Base-by-base conservation (phyloP, 2,113 vertebrate genomes). In the Chlorodrepanis virens region DNA sequence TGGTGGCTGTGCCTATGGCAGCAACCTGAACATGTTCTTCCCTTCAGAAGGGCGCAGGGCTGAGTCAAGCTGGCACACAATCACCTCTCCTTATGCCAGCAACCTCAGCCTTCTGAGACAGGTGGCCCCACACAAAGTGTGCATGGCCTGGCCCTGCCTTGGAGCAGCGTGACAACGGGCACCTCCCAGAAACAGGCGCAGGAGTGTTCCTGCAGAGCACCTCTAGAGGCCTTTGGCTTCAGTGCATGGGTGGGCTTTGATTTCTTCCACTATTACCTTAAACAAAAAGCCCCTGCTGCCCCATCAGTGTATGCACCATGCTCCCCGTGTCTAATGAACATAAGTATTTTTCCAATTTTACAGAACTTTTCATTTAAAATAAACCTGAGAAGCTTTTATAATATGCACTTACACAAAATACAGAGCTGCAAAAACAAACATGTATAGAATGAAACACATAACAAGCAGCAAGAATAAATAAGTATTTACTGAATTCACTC, bases 101-200 rank as follows among this genome's bases (percentile, higher is more conserved):
- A 65, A 19, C 19, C 16, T 2, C 11, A 19, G 70, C 56, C 83
- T 84, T 56, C 52, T 21, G 7, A n/a, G 10, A 17, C 14, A 10
- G 50, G 49, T 23, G 50, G 5, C 19, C 10, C 52, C 45, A 19
- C 5, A 24, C 3, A 25, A 12, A 12, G 18, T 3, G 6, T 15
- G 28, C 42, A 10, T 6, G 35, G 53, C 11, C 23, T 52, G 27
- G 35, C 33, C 40, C 40, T 69, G 45, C 69, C 54, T 8, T 12
- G 37, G 29, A 54, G 15, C 5, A 1, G 4, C 18, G 39, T 45
- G 53, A 37, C 53, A 54, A 37, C 11, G 18, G 53, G 12, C 12
- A 21, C 23, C 45, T 25, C 25, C 27, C 65, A 45, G 45, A 45
- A 23, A 8, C 10, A 7, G 0, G 13, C 0, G 0, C 23, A 25